phyloP scores from a whole-genome alignment of 2,888 invertebrate species.

The Hypercompe scribonia region DNA sequence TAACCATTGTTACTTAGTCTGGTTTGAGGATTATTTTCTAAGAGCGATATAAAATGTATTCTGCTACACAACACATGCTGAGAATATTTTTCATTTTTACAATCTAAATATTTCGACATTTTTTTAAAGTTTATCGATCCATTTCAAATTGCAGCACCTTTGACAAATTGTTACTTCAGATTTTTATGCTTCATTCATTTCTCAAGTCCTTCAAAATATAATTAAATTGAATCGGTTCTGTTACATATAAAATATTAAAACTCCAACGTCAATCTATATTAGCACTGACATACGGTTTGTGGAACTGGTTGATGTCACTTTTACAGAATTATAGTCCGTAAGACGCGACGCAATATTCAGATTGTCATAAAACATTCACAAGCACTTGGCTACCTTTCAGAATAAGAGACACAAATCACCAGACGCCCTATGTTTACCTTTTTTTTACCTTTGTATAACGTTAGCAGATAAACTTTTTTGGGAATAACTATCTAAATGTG shows the following conservation, averaged over 20 bases:
- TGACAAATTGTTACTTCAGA: no score
- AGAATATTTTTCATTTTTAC: no score
- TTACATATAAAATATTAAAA: no score
- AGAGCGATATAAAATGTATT: no score
- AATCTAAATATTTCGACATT: neutral
- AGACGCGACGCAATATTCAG: conserved; percentile 15
- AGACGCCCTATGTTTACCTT: conserved; percentile 1
- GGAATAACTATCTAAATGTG: conserved; percentile 11
- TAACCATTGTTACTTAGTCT: no score
- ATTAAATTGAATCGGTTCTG: neutral
- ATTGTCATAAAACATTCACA: conserved; percentile 18
- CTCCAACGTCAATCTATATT: neutral
- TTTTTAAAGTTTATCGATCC: neutral
- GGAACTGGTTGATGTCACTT: neutral
- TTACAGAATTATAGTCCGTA: neutral
- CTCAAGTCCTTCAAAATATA: no score
- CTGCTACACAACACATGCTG: no score
- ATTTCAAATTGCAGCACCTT: neutral
- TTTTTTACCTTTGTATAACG: conserved; percentile 7
- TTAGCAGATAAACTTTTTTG: conserved; percentile 8
- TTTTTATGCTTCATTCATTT: no score
- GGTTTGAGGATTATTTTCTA: no score
- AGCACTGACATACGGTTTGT: neutral
- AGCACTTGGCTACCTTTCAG: conserved; percentile 6
- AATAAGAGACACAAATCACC: conserved; percentile 18